These are phyloP conservation scores for Meloe dianella DNA, from an alignment of 2,888 invertebrate species.

Conservation along the genomic window DNA sequence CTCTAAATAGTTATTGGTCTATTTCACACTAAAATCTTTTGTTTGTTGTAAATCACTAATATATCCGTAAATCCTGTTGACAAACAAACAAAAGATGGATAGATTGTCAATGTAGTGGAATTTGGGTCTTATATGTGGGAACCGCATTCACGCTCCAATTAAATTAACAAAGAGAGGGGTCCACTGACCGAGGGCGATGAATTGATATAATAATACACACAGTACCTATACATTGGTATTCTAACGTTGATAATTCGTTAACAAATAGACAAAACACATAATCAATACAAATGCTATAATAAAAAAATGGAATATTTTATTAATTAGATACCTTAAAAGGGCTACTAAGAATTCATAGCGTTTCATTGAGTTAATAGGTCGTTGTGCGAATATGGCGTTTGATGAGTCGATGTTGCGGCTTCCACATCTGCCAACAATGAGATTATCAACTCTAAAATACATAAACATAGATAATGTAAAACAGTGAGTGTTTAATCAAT, in stretches of 20 bases:
- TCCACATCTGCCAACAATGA: not conserved
- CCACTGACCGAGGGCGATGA: constrained; percentile 24
- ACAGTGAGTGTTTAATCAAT: too few species aligned
- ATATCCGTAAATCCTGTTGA: constrained; percentile 29
- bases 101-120: constrained; percentile 21
- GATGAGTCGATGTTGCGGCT: not conserved
- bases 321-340: too few species aligned
- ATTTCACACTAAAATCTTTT: not conserved
- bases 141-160: constrained; percentile 31
- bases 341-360: too few species aligned
- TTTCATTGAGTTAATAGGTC: not conserved
- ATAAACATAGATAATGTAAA: too few species aligned
- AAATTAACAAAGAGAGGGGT: constrained; percentile 27
- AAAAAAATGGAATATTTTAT: too few species aligned
- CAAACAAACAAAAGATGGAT: constrained; percentile 22
- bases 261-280: not conserved
- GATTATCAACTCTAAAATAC: not conserved
- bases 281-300: not conserved
- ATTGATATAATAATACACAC: constrained; percentile 21
- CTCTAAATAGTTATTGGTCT: not conserved
- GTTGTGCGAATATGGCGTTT: not conserved
- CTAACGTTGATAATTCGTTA: not conserved
- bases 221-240: constrained; percentile 19
- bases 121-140: constrained; percentile 28
- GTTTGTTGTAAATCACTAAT: not conserved